phyloP scores from a whole-genome alignment of 1,140 invertebrate species.

The Drosophila aff. region DNA sequence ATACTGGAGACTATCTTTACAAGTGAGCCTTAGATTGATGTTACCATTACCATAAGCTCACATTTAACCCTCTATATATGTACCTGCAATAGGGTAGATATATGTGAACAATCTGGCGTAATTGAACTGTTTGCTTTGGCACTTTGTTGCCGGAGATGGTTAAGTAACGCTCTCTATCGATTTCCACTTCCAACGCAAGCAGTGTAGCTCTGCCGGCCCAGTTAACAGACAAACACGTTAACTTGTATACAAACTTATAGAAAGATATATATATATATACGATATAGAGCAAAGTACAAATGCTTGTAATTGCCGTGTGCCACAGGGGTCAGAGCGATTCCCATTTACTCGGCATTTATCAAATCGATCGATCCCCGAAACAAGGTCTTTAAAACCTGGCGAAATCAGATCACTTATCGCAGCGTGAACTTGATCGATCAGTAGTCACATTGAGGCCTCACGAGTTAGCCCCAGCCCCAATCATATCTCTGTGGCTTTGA shows the following conservation, averaged over 20 bases:
- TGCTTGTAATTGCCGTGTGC: slow-evolving; percentile 14
- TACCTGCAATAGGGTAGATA: not conserved
- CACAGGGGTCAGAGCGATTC: slow-evolving; percentile 22
- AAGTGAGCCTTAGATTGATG: slow-evolving; percentile 9
- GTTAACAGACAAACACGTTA: slow-evolving; percentile 36
- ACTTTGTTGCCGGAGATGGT: slow-evolving; percentile 17
- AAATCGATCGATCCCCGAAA: slow-evolving; percentile 24
- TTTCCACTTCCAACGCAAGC: slow-evolving; percentile 24
- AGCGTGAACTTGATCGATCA: slow-evolving; percentile 39
- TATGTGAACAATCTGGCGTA: slow-evolving; percentile 35
- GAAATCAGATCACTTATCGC: slow-evolving; percentile 32
- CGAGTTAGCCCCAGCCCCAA: slow-evolving; percentile 1
- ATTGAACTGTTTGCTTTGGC: slow-evolving; percentile 44
- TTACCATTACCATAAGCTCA: not conserved
- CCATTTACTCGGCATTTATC: slow-evolving; percentile 16
- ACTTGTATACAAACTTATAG: slow-evolving; percentile 1
- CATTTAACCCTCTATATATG: not conserved
- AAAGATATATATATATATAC: not conserved
- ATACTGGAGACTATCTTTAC: too few species aligned
- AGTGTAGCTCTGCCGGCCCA: slow-evolving; percentile 20
- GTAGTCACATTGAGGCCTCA: slow-evolving; percentile 30
- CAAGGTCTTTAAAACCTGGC: slow-evolving; percentile 37
- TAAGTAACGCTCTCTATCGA: slow-evolving; percentile 47
- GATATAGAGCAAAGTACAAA: slow-evolving; percentile 10
- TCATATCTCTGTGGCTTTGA: slow-evolving; percentile 36